Evolutionary conservation across 2,797 vertebrate species (phyloP).

Genomic region (Danio kyathit): DNA sequence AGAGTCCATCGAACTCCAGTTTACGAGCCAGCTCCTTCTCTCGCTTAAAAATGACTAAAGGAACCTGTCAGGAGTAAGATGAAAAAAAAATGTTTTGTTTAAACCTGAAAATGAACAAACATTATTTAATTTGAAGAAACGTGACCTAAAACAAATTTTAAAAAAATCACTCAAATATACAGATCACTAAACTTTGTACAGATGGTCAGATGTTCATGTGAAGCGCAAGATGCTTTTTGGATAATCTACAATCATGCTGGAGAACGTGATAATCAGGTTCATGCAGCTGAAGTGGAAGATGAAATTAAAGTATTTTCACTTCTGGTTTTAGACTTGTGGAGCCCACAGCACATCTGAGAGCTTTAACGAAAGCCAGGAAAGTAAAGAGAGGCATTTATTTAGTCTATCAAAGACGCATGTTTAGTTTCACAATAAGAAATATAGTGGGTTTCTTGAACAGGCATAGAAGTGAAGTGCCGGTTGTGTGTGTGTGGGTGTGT

Average conservation of each 20-base stretch:
- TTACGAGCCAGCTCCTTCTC: conserved; percentile 94
- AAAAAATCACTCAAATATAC: background rate
- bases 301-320: background rate
- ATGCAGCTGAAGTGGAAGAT: background rate
- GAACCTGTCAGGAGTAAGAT: conserved; percentile 80
- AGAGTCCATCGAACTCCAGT: conserved; percentile 91
- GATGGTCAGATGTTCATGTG: background rate
- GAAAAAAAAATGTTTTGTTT: background rate
- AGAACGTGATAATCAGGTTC: background rate
- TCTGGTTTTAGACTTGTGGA: background rate
- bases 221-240: conserved; percentile 7
- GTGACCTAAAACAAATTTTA: background rate
- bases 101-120: background rate
- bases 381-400: background rate
- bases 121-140: background rate
- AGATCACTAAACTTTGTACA: background rate
- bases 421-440: background rate
- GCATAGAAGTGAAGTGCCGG: background rate
- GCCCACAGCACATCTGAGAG: background rate
- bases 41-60: conserved; percentile 93
- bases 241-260: background rate
- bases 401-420: background rate
- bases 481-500: background rate
- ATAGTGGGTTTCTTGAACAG: background rate
- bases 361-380: background rate